phyloP scores from a whole-genome alignment of 2,113 vertebrate genomes.

The Columbina picui region DNA sequence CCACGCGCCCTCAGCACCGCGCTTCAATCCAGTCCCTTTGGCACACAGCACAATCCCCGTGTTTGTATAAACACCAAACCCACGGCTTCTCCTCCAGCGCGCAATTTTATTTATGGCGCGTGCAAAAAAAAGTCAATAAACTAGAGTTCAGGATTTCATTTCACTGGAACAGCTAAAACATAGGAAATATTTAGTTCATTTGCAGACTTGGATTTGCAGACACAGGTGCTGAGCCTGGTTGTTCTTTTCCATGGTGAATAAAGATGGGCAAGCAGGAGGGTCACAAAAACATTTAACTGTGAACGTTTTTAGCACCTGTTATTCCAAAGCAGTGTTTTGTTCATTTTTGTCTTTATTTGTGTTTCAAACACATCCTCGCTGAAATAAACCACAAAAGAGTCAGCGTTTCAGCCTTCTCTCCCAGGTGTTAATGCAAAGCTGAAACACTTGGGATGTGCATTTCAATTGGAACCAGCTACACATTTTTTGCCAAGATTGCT shows the following conservation, averaged over 20 bases:
- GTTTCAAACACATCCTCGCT: background rate
- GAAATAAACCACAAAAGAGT: background rate
- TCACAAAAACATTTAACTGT: background rate
- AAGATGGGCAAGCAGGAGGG: rapidly evolving
- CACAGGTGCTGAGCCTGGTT: background rate
- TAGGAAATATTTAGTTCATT: background rate
- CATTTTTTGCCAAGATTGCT: background rate
- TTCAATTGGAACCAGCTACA: background rate
- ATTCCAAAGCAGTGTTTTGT: background rate
- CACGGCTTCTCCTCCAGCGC: background rate
- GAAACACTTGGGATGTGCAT: background rate
- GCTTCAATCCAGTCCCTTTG: rapidly evolving
- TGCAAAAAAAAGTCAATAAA: background rate
- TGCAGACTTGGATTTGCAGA: background rate
- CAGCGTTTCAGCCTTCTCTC: background rate
- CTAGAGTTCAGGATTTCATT: background rate
- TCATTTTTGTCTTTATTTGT: background rate
- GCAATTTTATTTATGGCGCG: background rate
- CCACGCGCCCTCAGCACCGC: background rate
- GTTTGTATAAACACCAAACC: background rate
- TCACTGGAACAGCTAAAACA: background rate
- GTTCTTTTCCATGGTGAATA: background rate
- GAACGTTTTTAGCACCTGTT: background rate
- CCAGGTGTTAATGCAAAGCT: background rate
- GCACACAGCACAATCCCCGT: background rate